Evolutionary conservation across 2,797 vertebrate species (phyloP).

Genomic region (Hydrocynus forskahlii): DNA sequence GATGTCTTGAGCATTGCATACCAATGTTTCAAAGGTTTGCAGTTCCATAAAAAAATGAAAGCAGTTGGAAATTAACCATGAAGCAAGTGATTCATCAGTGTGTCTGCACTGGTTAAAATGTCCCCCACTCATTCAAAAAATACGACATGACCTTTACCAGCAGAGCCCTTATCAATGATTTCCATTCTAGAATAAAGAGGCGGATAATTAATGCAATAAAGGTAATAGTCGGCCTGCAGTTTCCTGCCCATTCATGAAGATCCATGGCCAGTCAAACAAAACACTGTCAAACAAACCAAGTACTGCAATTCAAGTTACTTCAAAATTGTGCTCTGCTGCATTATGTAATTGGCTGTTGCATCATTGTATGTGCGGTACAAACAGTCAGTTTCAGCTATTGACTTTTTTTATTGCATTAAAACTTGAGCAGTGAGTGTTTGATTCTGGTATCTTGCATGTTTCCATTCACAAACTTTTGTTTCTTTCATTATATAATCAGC

Average conservation of each 20-base stretch:
- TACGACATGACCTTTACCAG: conserved; percentile 45
- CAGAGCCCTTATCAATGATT: conserved; percentile 48
- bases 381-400: no score
- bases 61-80: conserved; percentile 5
- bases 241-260: conserved; percentile 31
- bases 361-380: neutral
- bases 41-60: conserved; percentile 10
- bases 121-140: conserved; percentile 15
- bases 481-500: neutral
- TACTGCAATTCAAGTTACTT: neutral
- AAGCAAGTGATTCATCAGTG: conserved; percentile 1
- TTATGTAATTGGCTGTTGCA: neutral
- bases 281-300: neutral
- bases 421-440: neutral
- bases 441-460: no score
- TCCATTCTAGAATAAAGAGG: conserved; percentile 39
- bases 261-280: conserved; percentile 7
- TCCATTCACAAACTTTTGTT: neutral
- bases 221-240: conserved; percentile 42
- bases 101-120: neutral
- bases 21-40: neutral
- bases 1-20: neutral
- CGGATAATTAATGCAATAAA: conserved; percentile 55
- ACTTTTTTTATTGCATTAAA: neutral
- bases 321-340: neutral